These are phyloP conservation scores for Heloderma charlesbogerti DNA, from an alignment of 2,113 vertebrate species.

Conservation along the genomic window DNA sequence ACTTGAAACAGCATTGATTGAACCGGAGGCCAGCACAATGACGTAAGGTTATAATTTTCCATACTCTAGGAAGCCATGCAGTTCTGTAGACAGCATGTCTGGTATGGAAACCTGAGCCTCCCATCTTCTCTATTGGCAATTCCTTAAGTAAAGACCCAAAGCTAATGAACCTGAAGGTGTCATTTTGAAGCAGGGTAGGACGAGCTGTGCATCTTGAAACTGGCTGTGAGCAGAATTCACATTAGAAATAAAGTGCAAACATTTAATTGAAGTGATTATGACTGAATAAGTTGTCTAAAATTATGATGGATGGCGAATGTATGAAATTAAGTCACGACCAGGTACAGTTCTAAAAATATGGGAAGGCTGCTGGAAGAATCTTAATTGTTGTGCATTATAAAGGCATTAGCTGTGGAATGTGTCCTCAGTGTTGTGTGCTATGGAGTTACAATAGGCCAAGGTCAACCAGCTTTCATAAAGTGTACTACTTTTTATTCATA, in stretches of 20 bases:
- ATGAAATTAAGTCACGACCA: background rate
- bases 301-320: background rate
- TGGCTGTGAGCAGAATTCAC: background rate
- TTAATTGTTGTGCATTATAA: background rate
- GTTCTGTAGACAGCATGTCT: background rate
- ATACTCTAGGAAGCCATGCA: background rate
- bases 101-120: background rate
- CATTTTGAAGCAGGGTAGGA: background rate
- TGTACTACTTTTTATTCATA: background rate
- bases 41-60: background rate
- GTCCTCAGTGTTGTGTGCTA: background rate
- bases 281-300: constrained; percentile 3
- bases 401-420: background rate
- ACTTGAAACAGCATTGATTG: no score
- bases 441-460: background rate
- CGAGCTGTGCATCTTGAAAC: background rate
- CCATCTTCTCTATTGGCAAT: background rate
- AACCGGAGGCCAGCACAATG: background rate
- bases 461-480: background rate
- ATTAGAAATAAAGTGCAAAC: constrained; percentile 5
- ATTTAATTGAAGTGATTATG: constrained; percentile 15
- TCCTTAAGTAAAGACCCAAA: background rate
- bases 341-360: background rate
- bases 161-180: background rate
- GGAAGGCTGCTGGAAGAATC: background rate